These are phyloP conservation scores for Lucilia sericata DNA, from an alignment of 1,140 invertebrate species.

Conservation along the genomic window DNA sequence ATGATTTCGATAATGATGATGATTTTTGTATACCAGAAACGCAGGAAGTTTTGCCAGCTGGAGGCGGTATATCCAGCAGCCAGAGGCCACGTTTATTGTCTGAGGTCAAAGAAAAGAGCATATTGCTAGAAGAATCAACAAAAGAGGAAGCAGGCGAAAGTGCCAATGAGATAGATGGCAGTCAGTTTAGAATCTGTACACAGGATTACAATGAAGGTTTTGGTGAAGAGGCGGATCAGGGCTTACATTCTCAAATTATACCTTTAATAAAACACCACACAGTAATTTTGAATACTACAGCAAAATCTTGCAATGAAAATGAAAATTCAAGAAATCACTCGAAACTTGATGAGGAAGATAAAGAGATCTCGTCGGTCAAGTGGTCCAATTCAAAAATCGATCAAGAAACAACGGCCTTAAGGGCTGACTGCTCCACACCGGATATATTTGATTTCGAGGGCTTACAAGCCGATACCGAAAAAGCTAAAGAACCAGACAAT, in stretches of 20 bases:
- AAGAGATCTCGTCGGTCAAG: constrained; percentile 31
- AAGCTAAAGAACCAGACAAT: neutral
- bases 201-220: constrained; percentile 47
- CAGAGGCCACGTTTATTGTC: neutral
- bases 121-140: constrained; percentile 5
- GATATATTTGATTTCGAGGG: constrained; percentile 45
- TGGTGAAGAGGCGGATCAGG: constrained; percentile 4
- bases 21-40: constrained; percentile 50
- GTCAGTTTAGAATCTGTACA: constrained; percentile 43
- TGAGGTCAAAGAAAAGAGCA: neutral
- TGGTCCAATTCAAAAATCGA: neutral
- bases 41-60: neutral
- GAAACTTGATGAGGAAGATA: neutral
- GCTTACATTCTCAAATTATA: constrained; percentile 43
- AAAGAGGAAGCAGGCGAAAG: neutral
- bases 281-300: neutral
- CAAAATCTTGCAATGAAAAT: neutral
- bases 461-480: neutral
- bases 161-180: neutral
- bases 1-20: constrained; percentile 3
- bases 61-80: neutral
- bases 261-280: constrained; percentile 42
- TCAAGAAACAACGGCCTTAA: neutral
- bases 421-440: constrained; percentile 40
- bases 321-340: neutral